Base-by-base conservation (phyloP, 2,888 invertebrate genomes). In the Anodontia alba region DNA sequence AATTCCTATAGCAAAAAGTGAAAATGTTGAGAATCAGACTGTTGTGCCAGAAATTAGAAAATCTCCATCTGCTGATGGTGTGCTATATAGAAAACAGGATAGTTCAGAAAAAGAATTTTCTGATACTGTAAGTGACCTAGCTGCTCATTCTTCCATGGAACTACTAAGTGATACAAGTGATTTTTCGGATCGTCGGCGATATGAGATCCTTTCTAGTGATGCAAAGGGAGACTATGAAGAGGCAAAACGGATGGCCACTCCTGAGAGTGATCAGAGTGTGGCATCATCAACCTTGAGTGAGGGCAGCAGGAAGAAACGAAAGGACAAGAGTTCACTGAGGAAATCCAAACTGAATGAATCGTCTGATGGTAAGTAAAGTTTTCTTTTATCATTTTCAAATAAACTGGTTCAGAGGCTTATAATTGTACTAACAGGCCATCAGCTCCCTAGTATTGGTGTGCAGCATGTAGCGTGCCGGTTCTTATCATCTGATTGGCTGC, bases 341-440 rank as follows among this genome's bases (percentile, higher is more conserved):
- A 84, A 84, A 69, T 84, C 84, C 8, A 84, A 81, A 36, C 73
- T 84, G 67, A 84, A 84, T 42, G 84, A 84, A 70, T 76, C 80
- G 0, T n/a, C 10, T 51, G 80, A 76, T 23, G 80, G 80, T 80
- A 73, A 67, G 80, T 68, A 26, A 0, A 33, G 31, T 57, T 12
- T 57, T 26, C 12, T 29, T 26, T 12, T 57, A 8, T 12, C 38
- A 38, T 38, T 5, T 38, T 38, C 5, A 38, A 12, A 12, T 38
- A 12, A 38, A 49, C 20, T 38, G 38, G 12, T n/a, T n/a, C n/a
- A n/a, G n/a, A n/a, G n/a, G n/a, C n/a, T n/a, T n/a, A n/a, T n/a
- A n/a, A n/a, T n/a, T n/a, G n/a, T n/a, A n/a, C n/a, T n/a, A n/a
- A n/a, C n/a, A n/a, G n/a, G n/a, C n/a, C n/a, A n/a, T n/a, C n/a